Evolutionary conservation across 2,113 vertebrate genomes (phyloP).

Genomic region (Procavia capensis): DNA sequence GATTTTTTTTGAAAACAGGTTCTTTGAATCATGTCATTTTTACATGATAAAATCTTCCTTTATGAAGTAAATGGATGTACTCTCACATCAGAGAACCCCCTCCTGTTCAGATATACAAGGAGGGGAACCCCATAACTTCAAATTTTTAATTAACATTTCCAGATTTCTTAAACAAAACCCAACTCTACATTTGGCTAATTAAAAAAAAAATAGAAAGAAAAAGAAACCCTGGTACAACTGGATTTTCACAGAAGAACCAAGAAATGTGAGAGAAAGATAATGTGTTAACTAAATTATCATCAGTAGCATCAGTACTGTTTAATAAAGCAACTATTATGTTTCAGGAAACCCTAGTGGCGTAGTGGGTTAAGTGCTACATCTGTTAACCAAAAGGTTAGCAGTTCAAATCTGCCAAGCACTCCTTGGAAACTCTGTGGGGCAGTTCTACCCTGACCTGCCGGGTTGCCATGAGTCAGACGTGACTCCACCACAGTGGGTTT

Average conservation of each 20-base stretch:
- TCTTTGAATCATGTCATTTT: background rate
- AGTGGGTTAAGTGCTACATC: too few relatives aligned
- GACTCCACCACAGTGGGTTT: too few relatives aligned
- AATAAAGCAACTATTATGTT: background rate
- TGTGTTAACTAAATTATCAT: background rate
- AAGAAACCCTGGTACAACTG: background rate
- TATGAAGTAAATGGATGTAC: background rate
- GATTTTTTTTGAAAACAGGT: background rate
- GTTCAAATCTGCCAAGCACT: too few relatives aligned
- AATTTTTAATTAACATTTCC: background rate
- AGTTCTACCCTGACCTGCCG: too few relatives aligned
- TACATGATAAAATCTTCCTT: background rate
- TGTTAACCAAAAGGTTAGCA: too few relatives aligned
- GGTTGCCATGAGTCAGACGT: too few relatives aligned
- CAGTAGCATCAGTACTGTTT: background rate
- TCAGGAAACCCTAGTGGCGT: too few relatives aligned
- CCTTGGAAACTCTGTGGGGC: too few relatives aligned
- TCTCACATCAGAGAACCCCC: background rate
- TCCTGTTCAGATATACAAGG: background rate
- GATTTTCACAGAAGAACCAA: conserved; percentile 31
- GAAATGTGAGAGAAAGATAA: background rate
- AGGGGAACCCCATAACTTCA: background rate
- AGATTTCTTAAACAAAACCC: background rate
- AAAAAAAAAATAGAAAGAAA: background rate
- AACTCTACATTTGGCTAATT: background rate